Conservation (phyloP, 1,140 invertebrate species). For the Drosophila auraria region DNA sequence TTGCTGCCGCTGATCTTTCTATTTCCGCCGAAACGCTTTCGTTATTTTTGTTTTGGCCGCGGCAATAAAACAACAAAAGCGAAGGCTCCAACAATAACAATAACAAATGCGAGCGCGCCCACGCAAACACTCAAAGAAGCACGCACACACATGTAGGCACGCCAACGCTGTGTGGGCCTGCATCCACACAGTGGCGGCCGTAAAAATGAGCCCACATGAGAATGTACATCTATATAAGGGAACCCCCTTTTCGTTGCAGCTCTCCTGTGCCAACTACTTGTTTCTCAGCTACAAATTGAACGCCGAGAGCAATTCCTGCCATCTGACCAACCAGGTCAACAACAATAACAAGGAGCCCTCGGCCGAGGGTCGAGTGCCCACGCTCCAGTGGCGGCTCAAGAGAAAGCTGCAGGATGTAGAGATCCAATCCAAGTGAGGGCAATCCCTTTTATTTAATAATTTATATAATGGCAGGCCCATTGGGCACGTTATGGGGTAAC, state of each 20-base stretch:
- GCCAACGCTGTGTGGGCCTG: constrained; percentile 27
- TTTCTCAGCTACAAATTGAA: constrained; percentile 94
- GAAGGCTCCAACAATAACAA: constrained; percentile 52
- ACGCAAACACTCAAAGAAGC: constrained; percentile 58
- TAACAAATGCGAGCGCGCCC: constrained; percentile 63
- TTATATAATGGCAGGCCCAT: neutral
- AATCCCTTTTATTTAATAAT: neutral
- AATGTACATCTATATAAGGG: neutral
- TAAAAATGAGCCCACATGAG: constrained; percentile 1
- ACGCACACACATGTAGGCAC: constrained; percentile 22
- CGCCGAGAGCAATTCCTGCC: constrained; percentile 89
- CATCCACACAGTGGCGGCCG: constrained; percentile 41
- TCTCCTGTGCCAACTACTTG: constrained; percentile 94
- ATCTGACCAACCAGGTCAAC: constrained; percentile 88
- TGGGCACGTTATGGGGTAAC: no score
- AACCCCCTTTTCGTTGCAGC: constrained; percentile 86
- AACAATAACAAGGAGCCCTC: constrained; percentile 88
- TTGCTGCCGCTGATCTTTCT: constrained; percentile 38
- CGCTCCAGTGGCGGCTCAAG: constrained; percentile 89
- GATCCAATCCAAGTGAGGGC: constrained; percentile 93
- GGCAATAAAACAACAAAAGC: constrained; percentile 55
- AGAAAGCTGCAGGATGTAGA: constrained; percentile 96
- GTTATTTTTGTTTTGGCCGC: constrained; percentile 70
- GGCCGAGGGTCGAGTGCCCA: constrained; percentile 89
- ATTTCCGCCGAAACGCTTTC: constrained; percentile 55